Base-by-base conservation (phyloP, 2,113 vertebrate genomes). In the Thalassarche chlororhynchos region DNA sequence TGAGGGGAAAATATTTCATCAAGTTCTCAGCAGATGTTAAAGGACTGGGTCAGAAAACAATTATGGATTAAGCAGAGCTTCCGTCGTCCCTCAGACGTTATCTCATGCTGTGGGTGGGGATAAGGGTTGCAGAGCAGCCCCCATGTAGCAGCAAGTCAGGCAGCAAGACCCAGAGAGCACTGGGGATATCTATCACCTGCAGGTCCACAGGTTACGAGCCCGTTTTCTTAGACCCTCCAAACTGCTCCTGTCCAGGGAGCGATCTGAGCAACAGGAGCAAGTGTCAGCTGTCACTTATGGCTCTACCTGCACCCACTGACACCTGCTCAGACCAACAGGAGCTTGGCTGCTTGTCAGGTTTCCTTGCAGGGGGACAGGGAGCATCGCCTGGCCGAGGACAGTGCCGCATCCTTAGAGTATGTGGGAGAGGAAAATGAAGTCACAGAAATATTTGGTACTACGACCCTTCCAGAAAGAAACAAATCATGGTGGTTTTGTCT, bases 351-450 rank as follows among this genome's bases (percentile, higher is more conserved):
- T 29, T 40, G 5, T 36, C 36, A 28, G 60, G 14, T 3, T 31
- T 24, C 36, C 42, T 28, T 46, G 16, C 26, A 5, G 20, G 23
- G 40, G 28, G 3, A 47, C 78, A 28, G 25, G 28, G 38, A 66
- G 17, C 8, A 0, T 3, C 1, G 0, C 42, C 47, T 7, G 1
- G 20, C 40, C 3, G 0, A 15, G 69, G 84, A 40, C 72, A n/a
- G 31, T 2, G 20, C 29, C 10, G 3, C 31, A 8, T 38, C 58
- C 87, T 23, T 6, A 17, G 52, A 7, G 34, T 1, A 4, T 2
- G 13, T 14, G 13, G 24, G 52, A 46, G 12, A 32, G 47, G 57
- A 82, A 66, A 40, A 44, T 2, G 5, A 51, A 69, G 21, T 3
- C 46, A 49, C 28, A 23, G 76, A 28, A 65, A 51, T 3, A 5